Percentiles rank a stretch among this genome's conserved stretches.
Evolutionary conservation across 2,888 invertebrate genomes (phyloP).

Genomic region (Stratiomys singularior): DNA sequence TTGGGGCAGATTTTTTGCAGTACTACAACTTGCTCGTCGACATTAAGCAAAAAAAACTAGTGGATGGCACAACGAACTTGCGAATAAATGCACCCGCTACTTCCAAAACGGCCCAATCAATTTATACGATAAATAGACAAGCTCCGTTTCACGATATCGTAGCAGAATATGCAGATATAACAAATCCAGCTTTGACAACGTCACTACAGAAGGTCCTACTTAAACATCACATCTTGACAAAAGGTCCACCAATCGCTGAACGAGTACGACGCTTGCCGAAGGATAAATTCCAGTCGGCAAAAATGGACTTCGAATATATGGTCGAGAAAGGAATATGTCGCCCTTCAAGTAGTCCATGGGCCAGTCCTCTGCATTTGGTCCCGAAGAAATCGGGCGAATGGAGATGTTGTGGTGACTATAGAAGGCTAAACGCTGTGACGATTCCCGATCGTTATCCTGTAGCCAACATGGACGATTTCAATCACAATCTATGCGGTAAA

Average conservation of each 20-base stretch:
- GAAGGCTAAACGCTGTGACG: constrained; percentile 54
- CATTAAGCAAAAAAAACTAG: constrained; percentile 11
- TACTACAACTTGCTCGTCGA: constrained; percentile 46
- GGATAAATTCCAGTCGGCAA: too few species aligned
- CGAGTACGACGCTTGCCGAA: background rate
- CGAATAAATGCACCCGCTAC: constrained; percentile 37
- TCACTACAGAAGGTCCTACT: background rate
- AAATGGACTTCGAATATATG: background rate
- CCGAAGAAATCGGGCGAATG: constrained; percentile 55
- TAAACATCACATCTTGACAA: background rate
- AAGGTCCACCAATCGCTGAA: background rate
- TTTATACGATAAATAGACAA: background rate
- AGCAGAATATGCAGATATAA: background rate
- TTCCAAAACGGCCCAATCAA: background rate
- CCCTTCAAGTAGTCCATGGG: constrained; percentile 61
- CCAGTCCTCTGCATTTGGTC: constrained; percentile 60
- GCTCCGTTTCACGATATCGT: background rate
- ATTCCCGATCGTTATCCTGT: background rate
- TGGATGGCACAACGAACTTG: constrained; percentile 21
- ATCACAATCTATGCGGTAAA: constrained; percentile 53
- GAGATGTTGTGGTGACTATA: constrained; percentile 60
- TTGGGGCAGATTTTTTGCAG: constrained; percentile 47
- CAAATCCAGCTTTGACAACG: background rate
- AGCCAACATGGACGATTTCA: background rate
- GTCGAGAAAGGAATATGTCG: constrained; percentile 59